Evolutionary conservation across 2,113 vertebrate species (phyloP).

Genomic region (Lepidothrix coronata): DNA sequence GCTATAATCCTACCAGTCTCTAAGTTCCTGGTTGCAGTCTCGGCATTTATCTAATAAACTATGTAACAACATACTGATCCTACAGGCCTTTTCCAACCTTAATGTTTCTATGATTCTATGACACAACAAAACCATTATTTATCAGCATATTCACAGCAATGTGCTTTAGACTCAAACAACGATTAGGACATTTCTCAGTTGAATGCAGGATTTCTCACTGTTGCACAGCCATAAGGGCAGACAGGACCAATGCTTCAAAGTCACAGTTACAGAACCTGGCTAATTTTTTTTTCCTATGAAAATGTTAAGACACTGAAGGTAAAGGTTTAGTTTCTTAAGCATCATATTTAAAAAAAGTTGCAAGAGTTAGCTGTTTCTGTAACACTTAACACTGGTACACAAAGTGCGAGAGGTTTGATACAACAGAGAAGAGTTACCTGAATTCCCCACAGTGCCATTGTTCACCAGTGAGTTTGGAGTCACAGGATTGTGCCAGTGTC

Average conservation of each 20-base stretch:
- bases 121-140: neutral
- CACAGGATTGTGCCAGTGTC: constrained; percentile 92
- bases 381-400: constrained; percentile 48
- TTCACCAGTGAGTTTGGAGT: constrained; percentile 89
- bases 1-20: neutral
- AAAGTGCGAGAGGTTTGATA: constrained; percentile 40
- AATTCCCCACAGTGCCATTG: constrained; percentile 90
- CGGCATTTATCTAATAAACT: neutral
- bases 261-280: neutral
- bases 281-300: neutral
- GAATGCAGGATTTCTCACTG: constrained; percentile 62
- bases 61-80: neutral
- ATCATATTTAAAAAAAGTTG: neutral
- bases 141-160: neutral
- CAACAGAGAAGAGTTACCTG: constrained; percentile 83
- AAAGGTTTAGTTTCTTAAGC: constrained; percentile 12
- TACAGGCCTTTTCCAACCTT: neutral
- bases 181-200: constrained; percentile 9
- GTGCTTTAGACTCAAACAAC: neutral
- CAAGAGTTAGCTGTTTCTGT: constrained; percentile 39
- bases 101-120: neutral
- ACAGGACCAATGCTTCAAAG: neutral
- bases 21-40: neutral
- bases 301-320: neutral
- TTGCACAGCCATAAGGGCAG: neutral